phyloP scores from a whole-genome alignment of 1,140 invertebrate species.

The Anthonomus grandis region DNA sequence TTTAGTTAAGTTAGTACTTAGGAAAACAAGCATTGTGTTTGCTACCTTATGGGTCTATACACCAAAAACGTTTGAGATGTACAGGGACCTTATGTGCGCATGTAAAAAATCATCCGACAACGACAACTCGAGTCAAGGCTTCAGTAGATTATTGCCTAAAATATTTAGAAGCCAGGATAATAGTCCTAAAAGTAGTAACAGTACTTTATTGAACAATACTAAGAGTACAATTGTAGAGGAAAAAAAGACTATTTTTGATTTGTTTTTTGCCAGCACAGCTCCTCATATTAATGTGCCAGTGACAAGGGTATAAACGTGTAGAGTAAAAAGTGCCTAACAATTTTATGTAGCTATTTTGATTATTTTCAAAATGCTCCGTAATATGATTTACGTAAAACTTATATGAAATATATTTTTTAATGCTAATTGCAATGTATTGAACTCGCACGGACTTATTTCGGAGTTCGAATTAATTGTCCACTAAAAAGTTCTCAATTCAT shows the following conservation, averaged over 20 bases:
- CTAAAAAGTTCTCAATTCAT: background rate
- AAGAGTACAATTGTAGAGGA: slow-evolving; percentile 24
- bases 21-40: slow-evolving; percentile 38
- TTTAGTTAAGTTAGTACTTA: slow-evolving; percentile 33
- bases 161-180: slow-evolving; percentile 9
- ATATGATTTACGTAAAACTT: no score
- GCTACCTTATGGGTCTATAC: slow-evolving; percentile 41
- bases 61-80: slow-evolving; percentile 41
- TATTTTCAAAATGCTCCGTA: no score
- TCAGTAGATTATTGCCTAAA: slow-evolving; percentile 29
- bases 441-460: no score
- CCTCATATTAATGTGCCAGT: slow-evolving; percentile 40
- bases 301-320: slow-evolving; percentile 24
- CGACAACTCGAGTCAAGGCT: slow-evolving; percentile 15
- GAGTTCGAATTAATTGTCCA: slow-evolving; percentile 7
- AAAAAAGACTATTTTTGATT: slow-evolving; percentile 26
- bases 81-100: slow-evolving; percentile 36
- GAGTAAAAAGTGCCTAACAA: background rate
- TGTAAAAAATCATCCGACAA: slow-evolving; percentile 15
- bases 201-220: slow-evolving; percentile 5
- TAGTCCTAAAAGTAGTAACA: slow-evolving; percentile 9
- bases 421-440: no score
- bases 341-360: background rate
- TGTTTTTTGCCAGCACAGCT: slow-evolving; percentile 28
- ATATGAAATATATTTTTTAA: no score